Base-by-base conservation (phyloP, 2,113 vertebrate genomes). In the Ophiodon elongatus region DNA sequence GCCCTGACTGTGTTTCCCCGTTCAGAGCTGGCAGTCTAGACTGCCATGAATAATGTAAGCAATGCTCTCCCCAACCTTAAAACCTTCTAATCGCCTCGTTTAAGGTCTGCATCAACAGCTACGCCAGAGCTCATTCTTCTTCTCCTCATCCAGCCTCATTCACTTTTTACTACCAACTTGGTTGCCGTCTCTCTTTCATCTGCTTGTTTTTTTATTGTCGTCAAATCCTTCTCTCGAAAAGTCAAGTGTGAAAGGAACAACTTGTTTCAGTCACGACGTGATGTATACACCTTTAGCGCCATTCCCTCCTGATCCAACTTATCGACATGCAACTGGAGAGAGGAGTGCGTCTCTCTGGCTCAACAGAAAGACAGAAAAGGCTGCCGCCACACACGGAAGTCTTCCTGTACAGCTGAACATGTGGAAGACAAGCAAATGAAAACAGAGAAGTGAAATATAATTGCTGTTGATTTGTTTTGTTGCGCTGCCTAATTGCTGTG, bases 21-120 rank as follows among this genome's bases (percentile, higher is more conserved):
- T 83, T 90, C 79, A 57, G 86, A 82, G 79, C 85, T 88, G 80
- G 57, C 81, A 86, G 90, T 88, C 90, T 91, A 91, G 91, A 93
- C 85, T 76, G 35, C 78, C 72, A 91, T 95, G 88, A 95, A 93
- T 95, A 94, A 94, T 95, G 90, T 75, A 95, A 76, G 76, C 79
- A 54, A 73, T 35, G 66, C 86, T 87, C 87, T 91, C 76, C 65
- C 76, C 83, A 83, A 87, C 86, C 76, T 90, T 85, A 88, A 92
- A 89, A 80, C 50, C 85, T 35, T 78, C 73, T 91, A 91, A 92
- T 91, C 73, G 69, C 69, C 45, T 66, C 88, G 91, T 95, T 94
- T 89, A 90, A 94, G 69, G 75, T 63, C 82, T 57, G 84, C 85
- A 84, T 93, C 88, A 86, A 84, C 85, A 65, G 78, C 76, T 45